A percentile compares a stretch with the other conserved stretches of the same genome.
phyloP scores from a whole-genome alignment of 1,140 invertebrate genomes.

The Apocrypta bakeri region DNA sequence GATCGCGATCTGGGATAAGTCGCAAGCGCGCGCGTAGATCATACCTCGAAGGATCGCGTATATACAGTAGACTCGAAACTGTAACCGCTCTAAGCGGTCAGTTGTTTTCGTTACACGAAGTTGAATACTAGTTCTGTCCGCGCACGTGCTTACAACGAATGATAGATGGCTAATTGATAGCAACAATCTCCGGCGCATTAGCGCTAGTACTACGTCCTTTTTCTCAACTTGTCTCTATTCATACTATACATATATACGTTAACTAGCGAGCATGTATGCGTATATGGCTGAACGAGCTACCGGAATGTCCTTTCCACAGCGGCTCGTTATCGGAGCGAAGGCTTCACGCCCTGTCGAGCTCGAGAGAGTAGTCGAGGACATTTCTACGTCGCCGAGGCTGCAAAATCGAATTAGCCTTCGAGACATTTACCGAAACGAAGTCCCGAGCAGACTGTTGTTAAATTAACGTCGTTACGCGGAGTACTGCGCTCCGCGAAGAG shows the following conservation, averaged over 20 bases:
- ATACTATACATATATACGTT: no score
- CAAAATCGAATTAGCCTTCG: conserved; percentile 54
- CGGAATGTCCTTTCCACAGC: conserved; percentile 59
- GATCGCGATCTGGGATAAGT: no score
- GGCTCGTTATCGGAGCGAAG: conserved; percentile 56
- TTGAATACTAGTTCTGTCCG: no score
- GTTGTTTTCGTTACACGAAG: no score
- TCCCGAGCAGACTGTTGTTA: conserved; percentile 9
- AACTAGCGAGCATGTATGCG: not conserved
- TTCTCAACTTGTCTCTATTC: no score
- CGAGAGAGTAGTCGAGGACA: not conserved
- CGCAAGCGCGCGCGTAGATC: no score
- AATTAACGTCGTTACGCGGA: conserved; percentile 11
- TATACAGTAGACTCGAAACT: no score
- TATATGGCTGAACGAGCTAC: conserved; percentile 38
- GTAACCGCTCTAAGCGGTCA: no score
- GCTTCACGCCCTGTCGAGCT: conserved; percentile 58
- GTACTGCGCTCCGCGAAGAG: not conserved
- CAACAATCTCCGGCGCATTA: conserved; percentile 25
- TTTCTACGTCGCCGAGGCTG: conserved; percentile 54
- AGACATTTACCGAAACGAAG: conserved; percentile 34
- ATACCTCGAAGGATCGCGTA: no score
- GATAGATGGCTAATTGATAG: conserved; percentile 26
- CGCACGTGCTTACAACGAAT: not conserved
- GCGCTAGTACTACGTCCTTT: not conserved